Evolutionary conservation across 2,113 vertebrate species (phyloP).

Genomic region (Ornithorhynchus anatinus): DNA sequence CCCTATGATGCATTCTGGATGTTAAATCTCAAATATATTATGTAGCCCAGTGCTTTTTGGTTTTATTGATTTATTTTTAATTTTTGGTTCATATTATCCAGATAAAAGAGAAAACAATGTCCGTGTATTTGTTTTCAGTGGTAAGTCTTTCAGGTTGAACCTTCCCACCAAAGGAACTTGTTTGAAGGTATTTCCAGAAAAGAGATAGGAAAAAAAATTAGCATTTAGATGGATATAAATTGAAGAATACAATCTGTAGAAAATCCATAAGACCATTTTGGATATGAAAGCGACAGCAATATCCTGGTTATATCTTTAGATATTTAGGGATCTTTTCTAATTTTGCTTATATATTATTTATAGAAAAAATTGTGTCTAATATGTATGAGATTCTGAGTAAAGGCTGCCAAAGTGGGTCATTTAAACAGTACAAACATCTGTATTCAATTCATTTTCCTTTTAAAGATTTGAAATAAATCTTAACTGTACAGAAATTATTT

Average conservation of each 20-base stretch:
- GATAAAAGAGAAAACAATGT: background rate
- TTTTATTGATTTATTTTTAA: background rate
- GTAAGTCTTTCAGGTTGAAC: conserved; percentile 18
- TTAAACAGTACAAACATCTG: background rate
- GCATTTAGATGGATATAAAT: conserved; percentile 21
- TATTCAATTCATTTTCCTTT: background rate
- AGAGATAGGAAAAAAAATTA: conserved; percentile 27
- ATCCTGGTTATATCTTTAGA: background rate
- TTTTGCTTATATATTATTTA: background rate
- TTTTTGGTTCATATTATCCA: background rate
- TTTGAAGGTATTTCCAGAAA: conserved; percentile 10
- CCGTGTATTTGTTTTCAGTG: background rate
- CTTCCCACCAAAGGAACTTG: background rate
- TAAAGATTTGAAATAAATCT: background rate
- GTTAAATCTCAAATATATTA: background rate
- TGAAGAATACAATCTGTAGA: background rate
- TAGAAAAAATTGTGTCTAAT: background rate
- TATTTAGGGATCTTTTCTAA: background rate
- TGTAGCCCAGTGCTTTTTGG: background rate
- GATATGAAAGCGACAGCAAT: background rate
- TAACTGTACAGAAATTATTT: too few species aligned
- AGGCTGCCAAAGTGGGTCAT: background rate
- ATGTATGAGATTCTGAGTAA: background rate
- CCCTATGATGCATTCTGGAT: background rate
- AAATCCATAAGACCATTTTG: background rate